phyloP scores from a whole-genome alignment of 2,113 vertebrate species.

The Chamaea fasciata region DNA sequence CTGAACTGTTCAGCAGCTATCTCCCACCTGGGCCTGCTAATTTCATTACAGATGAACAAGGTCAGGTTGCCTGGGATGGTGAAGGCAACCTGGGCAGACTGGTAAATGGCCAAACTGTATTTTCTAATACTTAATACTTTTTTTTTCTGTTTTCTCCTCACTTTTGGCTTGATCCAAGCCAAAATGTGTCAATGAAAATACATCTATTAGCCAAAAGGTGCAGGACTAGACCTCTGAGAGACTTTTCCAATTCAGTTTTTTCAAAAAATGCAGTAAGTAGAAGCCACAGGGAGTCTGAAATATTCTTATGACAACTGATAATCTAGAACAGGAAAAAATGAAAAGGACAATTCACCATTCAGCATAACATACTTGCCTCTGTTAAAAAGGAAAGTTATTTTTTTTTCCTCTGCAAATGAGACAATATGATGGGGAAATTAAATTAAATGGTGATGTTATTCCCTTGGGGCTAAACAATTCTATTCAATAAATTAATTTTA shows the following conservation, averaged over 20 bases:
- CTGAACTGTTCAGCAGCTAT: background rate
- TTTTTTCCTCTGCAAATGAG: constrained; percentile 74
- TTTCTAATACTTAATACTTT: background rate
- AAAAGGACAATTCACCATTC: constrained; percentile 59
- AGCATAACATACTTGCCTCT: constrained; percentile 59
- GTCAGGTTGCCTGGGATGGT: constrained; percentile 4
- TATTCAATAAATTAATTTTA: constrained; percentile 85
- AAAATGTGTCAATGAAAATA: background rate
- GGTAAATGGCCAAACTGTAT: background rate
- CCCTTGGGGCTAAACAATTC: constrained; percentile 80
- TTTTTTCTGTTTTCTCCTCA: background rate
- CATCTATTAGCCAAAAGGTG: background rate
- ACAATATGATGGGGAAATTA: constrained; percentile 81
- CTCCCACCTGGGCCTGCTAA: background rate
- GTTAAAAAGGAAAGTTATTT: constrained; percentile 71
- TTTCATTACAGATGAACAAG: constrained; percentile 17
- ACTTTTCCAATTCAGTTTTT: background rate
- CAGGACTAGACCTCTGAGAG: background rate
- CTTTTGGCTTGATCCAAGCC: background rate
- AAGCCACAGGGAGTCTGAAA: constrained; percentile 16
- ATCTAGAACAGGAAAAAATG: constrained; percentile 56
- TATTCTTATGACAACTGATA: constrained; percentile 58
- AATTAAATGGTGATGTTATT: constrained; percentile 83
- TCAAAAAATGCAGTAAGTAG: constrained; percentile 22
- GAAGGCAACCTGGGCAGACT: background rate